Evolutionary conservation across 2,888 invertebrate genomes (phyloP).

Genomic region (Cataglyphis cursor): DNA sequence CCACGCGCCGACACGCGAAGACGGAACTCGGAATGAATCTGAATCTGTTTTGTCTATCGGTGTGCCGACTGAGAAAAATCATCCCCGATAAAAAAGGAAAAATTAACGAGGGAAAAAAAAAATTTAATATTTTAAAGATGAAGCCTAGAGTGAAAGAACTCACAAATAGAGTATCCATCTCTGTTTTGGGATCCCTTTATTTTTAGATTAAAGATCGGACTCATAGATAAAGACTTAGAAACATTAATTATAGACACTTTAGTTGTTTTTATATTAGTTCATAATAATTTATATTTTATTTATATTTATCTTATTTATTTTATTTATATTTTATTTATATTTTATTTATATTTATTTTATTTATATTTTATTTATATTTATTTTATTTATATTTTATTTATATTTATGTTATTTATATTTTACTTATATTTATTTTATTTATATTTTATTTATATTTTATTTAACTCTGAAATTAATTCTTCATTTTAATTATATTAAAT

Average conservation of each 20-base stretch:
- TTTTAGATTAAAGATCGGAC: not conserved
- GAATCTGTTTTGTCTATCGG: not conserved
- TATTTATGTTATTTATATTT: no score
- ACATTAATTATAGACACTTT: not conserved
- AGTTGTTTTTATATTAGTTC: not conserved
- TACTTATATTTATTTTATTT: no score
- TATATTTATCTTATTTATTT: no score
- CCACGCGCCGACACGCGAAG: conserved; percentile 59
- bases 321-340: no score
- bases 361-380: no score
- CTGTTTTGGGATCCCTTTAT: not conserved
- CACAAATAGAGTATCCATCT: not conserved
- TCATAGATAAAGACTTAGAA: not conserved
- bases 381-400: no score
- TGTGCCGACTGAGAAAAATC: conserved; percentile 11
- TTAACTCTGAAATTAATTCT: not conserved
- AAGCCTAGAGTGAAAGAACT: not conserved
- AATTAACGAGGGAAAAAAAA: not conserved
- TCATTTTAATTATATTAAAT: not conserved
- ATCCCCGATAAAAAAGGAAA: not conserved
- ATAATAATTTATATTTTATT: no score
- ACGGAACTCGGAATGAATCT: conserved; percentile 7
- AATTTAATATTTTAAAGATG: not conserved
- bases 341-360: no score
- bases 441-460: not conserved